Percentiles rank a stretch among this genome's conserved stretches.
These are phyloP conservation scores for Exephanes ischioxanthus DNA, from an alignment of 2,888 invertebrate species.

Conservation along the genomic window DNA sequence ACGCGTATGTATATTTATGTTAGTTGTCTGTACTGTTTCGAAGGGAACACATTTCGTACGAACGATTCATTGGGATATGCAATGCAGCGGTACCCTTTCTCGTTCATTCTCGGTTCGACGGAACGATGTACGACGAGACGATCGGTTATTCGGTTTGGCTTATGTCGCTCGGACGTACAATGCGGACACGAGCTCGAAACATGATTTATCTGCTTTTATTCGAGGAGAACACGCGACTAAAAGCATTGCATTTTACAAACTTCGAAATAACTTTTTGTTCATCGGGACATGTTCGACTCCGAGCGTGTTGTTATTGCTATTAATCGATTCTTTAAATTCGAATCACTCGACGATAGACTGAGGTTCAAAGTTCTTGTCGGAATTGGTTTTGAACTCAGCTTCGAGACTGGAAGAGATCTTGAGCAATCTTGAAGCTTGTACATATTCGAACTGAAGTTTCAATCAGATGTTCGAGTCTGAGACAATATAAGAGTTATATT, in stretches of 20 bases:
- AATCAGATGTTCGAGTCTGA: too few species aligned
- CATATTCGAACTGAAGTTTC: too few species aligned
- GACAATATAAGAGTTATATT: too few species aligned
- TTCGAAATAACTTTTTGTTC: not conserved
- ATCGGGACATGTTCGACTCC: not conserved
- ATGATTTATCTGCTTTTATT: slow-evolving; percentile 64
- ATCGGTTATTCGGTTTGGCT: slow-evolving; percentile 57
- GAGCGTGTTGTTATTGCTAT: not conserved
- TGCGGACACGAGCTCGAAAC: slow-evolving; percentile 40
- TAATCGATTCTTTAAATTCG: not conserved
- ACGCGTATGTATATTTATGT: slow-evolving; percentile 7
- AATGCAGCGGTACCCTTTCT: slow-evolving; percentile 51
- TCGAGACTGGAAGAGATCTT: too few species aligned
- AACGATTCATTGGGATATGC: slow-evolving; percentile 51
- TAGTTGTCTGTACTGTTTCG: slow-evolving; percentile 5
- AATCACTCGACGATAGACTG: not conserved
- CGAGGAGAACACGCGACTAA: slow-evolving; percentile 11
- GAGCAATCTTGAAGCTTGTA: too few species aligned
- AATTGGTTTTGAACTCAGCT: too few species aligned
- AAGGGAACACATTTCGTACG: slow-evolving; percentile 31
- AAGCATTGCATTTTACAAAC: not conserved
- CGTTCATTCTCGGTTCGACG: slow-evolving; percentile 58
- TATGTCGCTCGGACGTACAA: slow-evolving; percentile 44
- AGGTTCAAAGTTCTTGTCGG: too few species aligned
- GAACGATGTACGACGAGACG: slow-evolving; percentile 67